A percentile compares a stretch with the other conserved stretches of the same genome.
Evolutionary conservation across 2,888 invertebrate genomes (phyloP).

Genomic region (Tuberolachnus salignus): DNA sequence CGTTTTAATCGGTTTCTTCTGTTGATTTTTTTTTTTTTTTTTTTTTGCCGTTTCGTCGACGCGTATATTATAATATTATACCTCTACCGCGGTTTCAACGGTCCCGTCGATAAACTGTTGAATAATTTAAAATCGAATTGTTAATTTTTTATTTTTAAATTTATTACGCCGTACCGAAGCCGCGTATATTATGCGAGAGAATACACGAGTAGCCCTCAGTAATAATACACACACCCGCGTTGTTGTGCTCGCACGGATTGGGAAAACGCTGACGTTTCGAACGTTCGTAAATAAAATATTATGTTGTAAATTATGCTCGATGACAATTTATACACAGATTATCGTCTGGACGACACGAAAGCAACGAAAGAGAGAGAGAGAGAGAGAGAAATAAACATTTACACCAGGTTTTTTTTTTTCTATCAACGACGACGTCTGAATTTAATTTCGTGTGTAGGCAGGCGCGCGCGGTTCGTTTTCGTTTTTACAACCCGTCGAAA

Average conservation of each 20-base stretch:
- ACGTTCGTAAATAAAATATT: not conserved
- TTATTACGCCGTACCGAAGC: too few relatives aligned
- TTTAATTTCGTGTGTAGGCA: constrained; percentile 14
- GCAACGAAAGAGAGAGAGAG: not conserved
- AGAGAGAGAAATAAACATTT: not conserved
- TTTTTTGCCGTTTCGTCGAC: not conserved
- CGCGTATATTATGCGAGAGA: too few relatives aligned
- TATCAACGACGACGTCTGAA: constrained; percentile 28
- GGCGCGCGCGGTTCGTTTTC: constrained; percentile 18
- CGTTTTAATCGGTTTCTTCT: not conserved
- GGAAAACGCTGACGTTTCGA: constrained; percentile 5
- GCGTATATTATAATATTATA: too few relatives aligned
- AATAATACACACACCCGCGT: not conserved
- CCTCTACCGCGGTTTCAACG: too few relatives aligned
- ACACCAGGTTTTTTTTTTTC: not conserved
- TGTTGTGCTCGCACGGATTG: not conserved
- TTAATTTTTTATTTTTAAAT: too few relatives aligned
- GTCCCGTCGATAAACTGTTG: too few relatives aligned
- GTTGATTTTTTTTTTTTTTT: not conserved
- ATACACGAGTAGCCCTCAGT: too few relatives aligned
- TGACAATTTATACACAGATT: constrained; percentile 11
- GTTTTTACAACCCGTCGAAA: not conserved
- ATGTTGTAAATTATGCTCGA: constrained; percentile 24
- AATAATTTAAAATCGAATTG: too few relatives aligned
- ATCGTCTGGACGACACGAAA: not conserved